phyloP scores from a whole-genome alignment of 2,797 vertebrate genomes.

The Siniperca obscura region DNA sequence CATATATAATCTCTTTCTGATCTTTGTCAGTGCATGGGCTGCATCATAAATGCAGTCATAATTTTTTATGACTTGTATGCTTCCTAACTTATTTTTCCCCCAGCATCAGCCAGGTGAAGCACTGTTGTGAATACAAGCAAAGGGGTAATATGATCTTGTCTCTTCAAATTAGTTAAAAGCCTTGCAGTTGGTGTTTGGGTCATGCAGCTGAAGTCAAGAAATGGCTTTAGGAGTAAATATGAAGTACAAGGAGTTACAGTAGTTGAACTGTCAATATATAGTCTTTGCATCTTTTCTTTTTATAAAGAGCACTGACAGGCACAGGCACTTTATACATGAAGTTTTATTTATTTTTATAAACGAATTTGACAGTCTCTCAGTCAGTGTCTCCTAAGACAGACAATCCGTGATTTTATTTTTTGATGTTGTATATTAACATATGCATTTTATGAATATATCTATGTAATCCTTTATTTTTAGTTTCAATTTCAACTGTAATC shows the following conservation, averaged over 20 bases:
- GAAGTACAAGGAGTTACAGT: conserved; percentile 22
- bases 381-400: background rate
- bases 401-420: background rate
- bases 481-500: conserved; percentile 1
- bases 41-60: too few relatives aligned
- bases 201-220: conserved; percentile 52
- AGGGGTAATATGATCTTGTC: conserved; percentile 68
- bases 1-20: background rate
- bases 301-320: background rate
- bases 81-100: conserved; percentile 22
- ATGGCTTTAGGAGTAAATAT: conserved; percentile 52
- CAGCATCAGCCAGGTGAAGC: conserved; percentile 50
- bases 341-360: background rate
- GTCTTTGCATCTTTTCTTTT: conserved; percentile 15
- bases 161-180: conserved; percentile 80
- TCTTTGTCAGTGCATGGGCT: background rate
- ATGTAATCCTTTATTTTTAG: background rate
- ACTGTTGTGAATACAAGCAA: conserved; percentile 63
- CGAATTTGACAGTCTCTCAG: background rate
- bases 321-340: background rate
- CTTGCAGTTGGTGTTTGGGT: conserved; percentile 59
- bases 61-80: conserved; percentile 24
- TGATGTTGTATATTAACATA: background rate
- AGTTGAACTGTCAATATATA: conserved; percentile 7
- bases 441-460: background rate